phyloP scores from a whole-genome alignment of 2,113 vertebrate genomes.

The Ammospiza caudacuta region DNA sequence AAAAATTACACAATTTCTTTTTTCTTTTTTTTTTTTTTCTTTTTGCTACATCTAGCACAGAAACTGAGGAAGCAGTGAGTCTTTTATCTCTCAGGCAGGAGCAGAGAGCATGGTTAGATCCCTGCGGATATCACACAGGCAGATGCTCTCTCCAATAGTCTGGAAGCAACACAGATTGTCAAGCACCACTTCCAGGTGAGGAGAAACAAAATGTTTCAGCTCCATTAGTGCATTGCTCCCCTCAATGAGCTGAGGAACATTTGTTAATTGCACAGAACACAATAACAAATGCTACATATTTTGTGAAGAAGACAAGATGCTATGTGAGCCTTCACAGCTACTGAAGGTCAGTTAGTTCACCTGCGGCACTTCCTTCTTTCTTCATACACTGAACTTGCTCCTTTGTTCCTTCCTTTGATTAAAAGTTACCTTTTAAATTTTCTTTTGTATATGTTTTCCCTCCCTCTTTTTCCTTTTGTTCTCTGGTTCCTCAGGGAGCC shows the following conservation, averaged over 20 bases:
- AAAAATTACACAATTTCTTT: neutral
- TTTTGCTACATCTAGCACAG: neutral
- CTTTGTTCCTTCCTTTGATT: neutral
- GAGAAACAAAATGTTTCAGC: neutral
- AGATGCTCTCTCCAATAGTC: neutral
- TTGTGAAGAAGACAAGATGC: neutral
- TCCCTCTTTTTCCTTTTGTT: neutral
- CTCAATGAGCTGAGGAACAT: neutral
- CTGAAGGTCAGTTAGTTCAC: neutral
- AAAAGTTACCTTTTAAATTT: neutral
- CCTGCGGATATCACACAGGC: neutral
- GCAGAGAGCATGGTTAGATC: neutral
- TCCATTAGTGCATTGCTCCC: rapidly evolving
- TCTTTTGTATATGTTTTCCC: neutral
- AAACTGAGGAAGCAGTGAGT: neutral
- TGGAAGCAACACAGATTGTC: neutral
- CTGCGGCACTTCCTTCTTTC: neutral
- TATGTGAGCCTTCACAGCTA: neutral
- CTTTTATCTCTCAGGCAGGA: neutral
- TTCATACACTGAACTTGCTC: neutral
- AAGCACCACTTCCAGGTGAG: neutral
- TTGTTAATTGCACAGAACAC: neutral
- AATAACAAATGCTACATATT: neutral
- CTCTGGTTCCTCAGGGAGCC: neutral
- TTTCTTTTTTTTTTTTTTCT: neutral